These are phyloP conservation scores for Urechis unicinctus DNA, from an alignment of 2,888 invertebrate species.

Conservation along the genomic window DNA sequence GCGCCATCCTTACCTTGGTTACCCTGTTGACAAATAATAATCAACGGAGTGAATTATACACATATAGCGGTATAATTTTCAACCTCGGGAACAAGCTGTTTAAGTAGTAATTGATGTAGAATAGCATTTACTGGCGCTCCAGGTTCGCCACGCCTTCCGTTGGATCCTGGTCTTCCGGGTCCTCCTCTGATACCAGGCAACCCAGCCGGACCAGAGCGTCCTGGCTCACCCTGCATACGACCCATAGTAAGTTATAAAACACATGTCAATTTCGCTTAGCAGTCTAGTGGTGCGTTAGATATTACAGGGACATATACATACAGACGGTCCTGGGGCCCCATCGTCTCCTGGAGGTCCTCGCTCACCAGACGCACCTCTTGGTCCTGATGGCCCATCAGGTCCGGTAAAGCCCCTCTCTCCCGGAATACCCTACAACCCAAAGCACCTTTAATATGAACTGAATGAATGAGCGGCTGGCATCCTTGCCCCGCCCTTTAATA, in stretches of 20 bases:
- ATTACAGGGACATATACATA: slow-evolving; percentile 1
- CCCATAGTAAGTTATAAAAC: too few relatives aligned
- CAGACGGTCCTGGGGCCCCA: slow-evolving; percentile 17
- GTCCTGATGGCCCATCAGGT: slow-evolving; percentile 16
- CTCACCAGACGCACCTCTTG: slow-evolving; percentile 13
- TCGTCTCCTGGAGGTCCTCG: slow-evolving; percentile 16
- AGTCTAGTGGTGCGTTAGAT: not conserved
- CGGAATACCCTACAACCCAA: slow-evolving; percentile 6
- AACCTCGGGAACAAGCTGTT: not conserved
- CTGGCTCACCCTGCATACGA: not conserved
- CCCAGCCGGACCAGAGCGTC: not conserved
- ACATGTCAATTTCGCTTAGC: too few relatives aligned
- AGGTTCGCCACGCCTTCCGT: slow-evolving; percentile 14
- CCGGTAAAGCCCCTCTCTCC: slow-evolving; percentile 18
- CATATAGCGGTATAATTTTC: not conserved
- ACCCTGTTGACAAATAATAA: slow-evolving; percentile 15
- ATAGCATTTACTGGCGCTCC: slow-evolving; percentile 13
- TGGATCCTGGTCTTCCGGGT: slow-evolving; percentile 15
- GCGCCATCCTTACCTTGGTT: slow-evolving; percentile 22
- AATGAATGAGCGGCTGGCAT: too few relatives aligned
- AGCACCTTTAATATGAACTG: too few relatives aligned
- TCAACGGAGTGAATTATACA: too few relatives aligned
- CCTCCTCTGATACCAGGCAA: slow-evolving; percentile 4
- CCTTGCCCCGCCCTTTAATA: too few relatives aligned
- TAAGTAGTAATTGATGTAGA: too few relatives aligned